Evolutionary conservation across 2,113 vertebrate species (phyloP).

Genomic region (Camelus bactrianus): DNA sequence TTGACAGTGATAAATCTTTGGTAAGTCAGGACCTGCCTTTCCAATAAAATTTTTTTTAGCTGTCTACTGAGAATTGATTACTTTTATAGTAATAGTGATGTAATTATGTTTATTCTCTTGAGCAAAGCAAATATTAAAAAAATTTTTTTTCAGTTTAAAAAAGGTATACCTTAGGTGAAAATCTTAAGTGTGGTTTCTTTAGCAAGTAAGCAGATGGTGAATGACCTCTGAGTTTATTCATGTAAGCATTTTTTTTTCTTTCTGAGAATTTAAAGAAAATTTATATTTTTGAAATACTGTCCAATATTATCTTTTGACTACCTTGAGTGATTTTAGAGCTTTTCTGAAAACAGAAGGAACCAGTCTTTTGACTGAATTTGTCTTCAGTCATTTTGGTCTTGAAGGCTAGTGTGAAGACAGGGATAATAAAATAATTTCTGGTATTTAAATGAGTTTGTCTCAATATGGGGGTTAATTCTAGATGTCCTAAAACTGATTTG

Average conservation of each 20-base stretch:
- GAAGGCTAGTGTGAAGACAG: neutral
- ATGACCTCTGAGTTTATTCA: conserved; percentile 64
- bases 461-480: conserved; percentile 9
- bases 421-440: conserved; percentile 35
- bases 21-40: conserved; percentile 54
- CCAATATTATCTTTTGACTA: conserved; percentile 31
- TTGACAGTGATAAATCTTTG: conserved; percentile 27
- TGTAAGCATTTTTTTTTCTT: conserved; percentile 25
- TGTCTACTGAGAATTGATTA: conserved; percentile 17
- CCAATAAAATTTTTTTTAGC: neutral
- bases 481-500: conserved; percentile 27
- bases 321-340: conserved; percentile 25
- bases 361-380: conserved; percentile 17
- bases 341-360: conserved; percentile 40
- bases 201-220: conserved; percentile 49
- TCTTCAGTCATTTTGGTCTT: conserved; percentile 49
- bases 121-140: conserved; percentile 1
- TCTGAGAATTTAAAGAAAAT: conserved; percentile 54
- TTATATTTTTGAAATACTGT: conserved; percentile 49
- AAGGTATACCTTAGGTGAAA: neutral
- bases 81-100: conserved; percentile 28
- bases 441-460: conserved; percentile 47
- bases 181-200: conserved; percentile 50
- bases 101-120: neutral
- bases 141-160: conserved; percentile 41